phyloP scores from a whole-genome alignment of 2,113 vertebrate genomes.

The Neotoma lepida region DNA sequence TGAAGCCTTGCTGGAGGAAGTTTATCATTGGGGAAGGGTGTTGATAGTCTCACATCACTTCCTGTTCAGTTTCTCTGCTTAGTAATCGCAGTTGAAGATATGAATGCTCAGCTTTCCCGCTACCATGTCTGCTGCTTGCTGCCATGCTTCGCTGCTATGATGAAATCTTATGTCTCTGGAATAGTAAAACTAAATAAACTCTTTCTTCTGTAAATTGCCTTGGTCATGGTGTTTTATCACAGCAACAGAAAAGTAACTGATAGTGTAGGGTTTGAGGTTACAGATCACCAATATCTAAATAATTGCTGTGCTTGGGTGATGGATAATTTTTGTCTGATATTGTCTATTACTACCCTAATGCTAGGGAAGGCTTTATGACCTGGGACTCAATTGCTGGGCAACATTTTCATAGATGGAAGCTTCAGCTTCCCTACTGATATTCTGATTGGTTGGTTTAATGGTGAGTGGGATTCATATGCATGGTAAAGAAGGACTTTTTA shows the following conservation, averaged over 20 bases:
- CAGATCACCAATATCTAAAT: conserved; percentile 7
- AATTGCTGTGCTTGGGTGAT: not conserved
- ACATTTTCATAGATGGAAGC: not conserved
- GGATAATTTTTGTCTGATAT: conserved; percentile 1
- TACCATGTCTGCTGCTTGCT: not conserved
- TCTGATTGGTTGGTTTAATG: not conserved
- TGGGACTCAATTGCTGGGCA: not conserved
- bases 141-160: not conserved
- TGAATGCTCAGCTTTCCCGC: not conserved
- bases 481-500: not conserved
- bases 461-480: not conserved
- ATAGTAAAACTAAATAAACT: not conserved
- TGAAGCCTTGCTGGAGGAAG: not conserved
- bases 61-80: not conserved
- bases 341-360: not conserved
- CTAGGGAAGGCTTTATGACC: not conserved
- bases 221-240: not conserved
- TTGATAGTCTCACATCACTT: not conserved
- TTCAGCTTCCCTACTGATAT: not conserved
- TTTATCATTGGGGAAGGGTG: not conserved
- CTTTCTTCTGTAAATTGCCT: not conserved
- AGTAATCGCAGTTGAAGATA: not conserved
- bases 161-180: not conserved
- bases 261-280: not conserved
- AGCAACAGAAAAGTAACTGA: not conserved